These are phyloP conservation scores for Saccostrea cuccullata DNA, from an alignment of 1,140 invertebrate species.

Conservation along the genomic window DNA sequence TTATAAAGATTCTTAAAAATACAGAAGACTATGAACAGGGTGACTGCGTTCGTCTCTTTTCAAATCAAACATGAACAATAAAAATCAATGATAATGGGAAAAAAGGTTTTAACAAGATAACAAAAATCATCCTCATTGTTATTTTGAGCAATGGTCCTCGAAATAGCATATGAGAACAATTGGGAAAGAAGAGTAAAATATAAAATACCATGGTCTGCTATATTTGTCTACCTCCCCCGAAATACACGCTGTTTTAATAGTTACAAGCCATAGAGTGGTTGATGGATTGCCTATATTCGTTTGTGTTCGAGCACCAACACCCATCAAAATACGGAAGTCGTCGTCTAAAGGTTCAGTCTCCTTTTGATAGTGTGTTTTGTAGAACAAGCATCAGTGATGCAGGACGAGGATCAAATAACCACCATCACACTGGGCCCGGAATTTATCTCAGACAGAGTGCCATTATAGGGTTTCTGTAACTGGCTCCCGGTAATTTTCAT, in stretches of 20 bases:
- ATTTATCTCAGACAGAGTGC: neutral
- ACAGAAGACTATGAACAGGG: neutral
- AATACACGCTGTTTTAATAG: neutral
- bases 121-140: neutral
- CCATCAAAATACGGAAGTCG: neutral
- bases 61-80: neutral
- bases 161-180: conserved; percentile 5
- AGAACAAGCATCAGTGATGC: neutral
- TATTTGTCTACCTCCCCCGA: neutral
- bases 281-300: neutral
- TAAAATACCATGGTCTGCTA: neutral
- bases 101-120: neutral
- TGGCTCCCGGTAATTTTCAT: neutral
- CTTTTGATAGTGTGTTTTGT: neutral
- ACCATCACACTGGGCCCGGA: neutral
- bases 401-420: neutral
- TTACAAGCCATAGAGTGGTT: neutral
- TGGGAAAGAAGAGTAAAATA: neutral
- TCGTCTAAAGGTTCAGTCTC: neutral
- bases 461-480: neutral
- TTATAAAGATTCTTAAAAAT: too few relatives aligned
- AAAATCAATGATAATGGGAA: neutral
- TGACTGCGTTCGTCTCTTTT: neutral
- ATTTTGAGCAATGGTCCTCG: conserved; percentile 3
- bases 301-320: neutral